A percentile compares a stretch with the other conserved stretches of the same genome.
phyloP scores from a whole-genome alignment of 2,113 vertebrate genomes.

The Chionomys nivalis region DNA sequence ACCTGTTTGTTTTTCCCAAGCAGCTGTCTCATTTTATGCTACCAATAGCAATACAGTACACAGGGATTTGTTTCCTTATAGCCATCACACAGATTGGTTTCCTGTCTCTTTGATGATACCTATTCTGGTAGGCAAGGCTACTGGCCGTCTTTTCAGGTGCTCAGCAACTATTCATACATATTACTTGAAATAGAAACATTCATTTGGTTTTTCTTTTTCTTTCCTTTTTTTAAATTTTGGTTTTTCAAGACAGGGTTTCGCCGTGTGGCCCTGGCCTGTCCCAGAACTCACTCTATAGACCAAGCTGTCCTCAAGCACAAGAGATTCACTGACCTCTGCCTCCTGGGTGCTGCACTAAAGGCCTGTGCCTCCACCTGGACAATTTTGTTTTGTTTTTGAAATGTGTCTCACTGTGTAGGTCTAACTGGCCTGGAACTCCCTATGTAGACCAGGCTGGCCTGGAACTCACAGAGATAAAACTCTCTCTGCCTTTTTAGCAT shows the following conservation, averaged over 20 bases:
- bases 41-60: not conserved
- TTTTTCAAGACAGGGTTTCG: not conserved
- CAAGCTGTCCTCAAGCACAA: not conserved
- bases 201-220: not conserved
- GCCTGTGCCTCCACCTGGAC: not conserved
- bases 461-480: not conserved
- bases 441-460: not conserved
- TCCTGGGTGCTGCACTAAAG: not conserved
- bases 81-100: not conserved
- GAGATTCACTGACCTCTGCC: not conserved
- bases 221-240: not conserved
- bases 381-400: not conserved
- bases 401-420: not conserved
- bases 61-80: not conserved
- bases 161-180: not conserved
- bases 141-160: not conserved
- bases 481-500: not conserved
- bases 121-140: not conserved
- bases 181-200: slow-evolving; percentile 25
- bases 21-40: not conserved
- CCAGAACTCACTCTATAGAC: not conserved
- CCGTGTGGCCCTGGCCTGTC: not conserved
- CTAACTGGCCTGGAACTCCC: not conserved
- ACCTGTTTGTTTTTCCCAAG: not conserved
- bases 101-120: not conserved